These are phyloP conservation scores for Coreoperca whiteheadi DNA, from an alignment of 2,113 vertebrate genomes.

Conservation along the genomic window DNA sequence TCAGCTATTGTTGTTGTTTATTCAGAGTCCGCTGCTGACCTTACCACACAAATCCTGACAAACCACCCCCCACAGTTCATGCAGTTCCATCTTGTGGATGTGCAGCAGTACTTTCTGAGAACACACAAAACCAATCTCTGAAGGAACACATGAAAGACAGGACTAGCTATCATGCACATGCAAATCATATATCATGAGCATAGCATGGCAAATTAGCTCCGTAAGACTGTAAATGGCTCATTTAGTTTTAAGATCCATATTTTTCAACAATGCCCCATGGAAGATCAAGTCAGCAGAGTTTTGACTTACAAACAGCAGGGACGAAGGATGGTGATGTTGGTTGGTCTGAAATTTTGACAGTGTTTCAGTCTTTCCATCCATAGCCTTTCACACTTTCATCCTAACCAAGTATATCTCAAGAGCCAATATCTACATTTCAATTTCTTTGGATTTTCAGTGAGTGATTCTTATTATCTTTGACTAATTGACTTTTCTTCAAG, in stretches of 20 bases:
- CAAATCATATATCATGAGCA: background rate
- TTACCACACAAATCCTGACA: background rate
- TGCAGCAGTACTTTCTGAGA: background rate
- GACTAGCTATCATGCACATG: no score
- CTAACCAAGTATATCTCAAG: background rate
- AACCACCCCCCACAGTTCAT: background rate
- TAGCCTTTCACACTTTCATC: background rate
- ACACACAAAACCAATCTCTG: background rate
- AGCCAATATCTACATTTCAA: background rate
- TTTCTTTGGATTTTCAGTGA: background rate
- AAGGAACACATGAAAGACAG: background rate
- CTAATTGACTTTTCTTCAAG: background rate
- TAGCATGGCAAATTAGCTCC: background rate
- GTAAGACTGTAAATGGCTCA: background rate
- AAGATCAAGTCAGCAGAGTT: background rate
- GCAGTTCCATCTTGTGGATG: background rate
- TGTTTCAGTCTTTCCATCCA: background rate
- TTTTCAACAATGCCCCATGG: background rate
- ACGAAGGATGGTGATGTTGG: background rate
- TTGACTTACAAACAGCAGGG: background rate
- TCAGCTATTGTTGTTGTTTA: background rate
- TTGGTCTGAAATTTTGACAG: background rate
- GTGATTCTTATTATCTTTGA: no score
- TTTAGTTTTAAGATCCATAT: background rate
- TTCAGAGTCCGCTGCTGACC: background rate